phyloP scores from a whole-genome alignment of 1,140 invertebrate species.

The Gerris buenoi region DNA sequence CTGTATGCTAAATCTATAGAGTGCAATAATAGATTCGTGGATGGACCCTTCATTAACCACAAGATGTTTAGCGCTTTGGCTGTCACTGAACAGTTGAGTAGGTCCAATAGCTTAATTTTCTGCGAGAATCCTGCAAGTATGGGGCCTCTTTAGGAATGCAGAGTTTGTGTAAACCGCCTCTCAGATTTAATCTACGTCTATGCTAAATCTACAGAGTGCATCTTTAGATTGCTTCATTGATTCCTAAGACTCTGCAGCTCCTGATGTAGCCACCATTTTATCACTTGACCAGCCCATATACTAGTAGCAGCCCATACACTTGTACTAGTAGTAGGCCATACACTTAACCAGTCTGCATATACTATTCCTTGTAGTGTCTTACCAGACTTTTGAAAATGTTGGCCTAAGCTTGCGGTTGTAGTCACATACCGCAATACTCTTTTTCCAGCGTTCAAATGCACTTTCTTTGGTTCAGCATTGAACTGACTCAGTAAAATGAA shows the following conservation, averaged over 20 bases:
- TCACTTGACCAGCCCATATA: too few species aligned
- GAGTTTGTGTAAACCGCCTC: constrained; percentile 22
- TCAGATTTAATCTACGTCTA: too few species aligned
- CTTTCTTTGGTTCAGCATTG: not conserved
- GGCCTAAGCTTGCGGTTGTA: not conserved
- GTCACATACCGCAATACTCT: not conserved
- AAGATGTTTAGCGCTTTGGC: constrained; percentile 23
- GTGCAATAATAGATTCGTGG: too few species aligned
- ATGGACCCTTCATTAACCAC: constrained; percentile 21
- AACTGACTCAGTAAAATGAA: not conserved
- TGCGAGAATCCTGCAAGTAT: constrained; percentile 13
- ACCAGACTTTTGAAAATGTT: not conserved
- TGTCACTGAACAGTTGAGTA: constrained; percentile 21
- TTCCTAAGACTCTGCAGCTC: too few species aligned
- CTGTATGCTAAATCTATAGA: too few species aligned
- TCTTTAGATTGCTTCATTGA: too few species aligned
- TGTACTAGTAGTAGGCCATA: too few species aligned
- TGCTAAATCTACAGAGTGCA: constrained; percentile 27
- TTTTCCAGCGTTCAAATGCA: not conserved
- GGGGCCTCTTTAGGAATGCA: constrained; percentile 15
- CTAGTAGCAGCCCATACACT: too few species aligned
- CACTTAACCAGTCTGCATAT: too few species aligned
- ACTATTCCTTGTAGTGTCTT: not conserved
- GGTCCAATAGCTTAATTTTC: not conserved
- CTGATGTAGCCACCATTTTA: too few species aligned